These are phyloP conservation scores for Tarsius wallacei DNA, from an alignment of 2,797 vertebrate species.

Conservation along the genomic window DNA sequence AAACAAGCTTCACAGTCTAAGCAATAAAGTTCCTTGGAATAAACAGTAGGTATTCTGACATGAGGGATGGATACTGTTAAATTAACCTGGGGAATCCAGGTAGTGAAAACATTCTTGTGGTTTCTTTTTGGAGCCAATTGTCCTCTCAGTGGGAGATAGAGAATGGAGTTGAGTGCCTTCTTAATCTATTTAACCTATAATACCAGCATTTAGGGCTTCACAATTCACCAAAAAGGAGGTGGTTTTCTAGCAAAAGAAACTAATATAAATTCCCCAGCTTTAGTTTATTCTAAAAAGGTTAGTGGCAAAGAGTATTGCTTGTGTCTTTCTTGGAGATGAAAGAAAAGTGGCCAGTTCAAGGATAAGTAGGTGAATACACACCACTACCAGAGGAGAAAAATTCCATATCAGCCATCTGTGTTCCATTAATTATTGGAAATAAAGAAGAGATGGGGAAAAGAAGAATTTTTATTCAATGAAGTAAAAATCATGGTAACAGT, in stretches of 20 bases:
- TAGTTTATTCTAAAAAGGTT: not conserved
- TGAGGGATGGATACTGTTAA: slow-evolving; percentile 60
- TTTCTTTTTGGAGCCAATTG: slow-evolving; percentile 58
- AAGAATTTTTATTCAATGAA: not conserved
- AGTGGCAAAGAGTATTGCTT: not conserved
- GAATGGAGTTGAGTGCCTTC: not conserved
- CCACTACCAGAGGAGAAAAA: not conserved
- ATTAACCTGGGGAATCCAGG: slow-evolving; percentile 24
- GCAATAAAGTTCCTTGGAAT: not conserved
- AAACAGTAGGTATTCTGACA: slow-evolving; percentile 43
- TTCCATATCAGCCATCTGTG: too few relatives aligned
- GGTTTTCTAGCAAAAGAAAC: not conserved
- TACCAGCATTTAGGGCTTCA: not conserved
- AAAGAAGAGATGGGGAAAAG: not conserved
- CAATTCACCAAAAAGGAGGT: not conserved
- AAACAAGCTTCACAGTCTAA: slow-evolving; percentile 6
- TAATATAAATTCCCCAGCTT: not conserved
- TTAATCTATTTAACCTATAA: not conserved
- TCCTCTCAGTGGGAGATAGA: not conserved
- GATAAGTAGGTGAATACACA: not conserved
- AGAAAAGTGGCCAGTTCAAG: not conserved
- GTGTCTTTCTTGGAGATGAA: not conserved
- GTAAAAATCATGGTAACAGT: not conserved
- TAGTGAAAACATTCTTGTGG: not conserved
- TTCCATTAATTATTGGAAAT: not conserved